Evolutionary conservation across 2,888 invertebrate species (phyloP), one percentile per base, ranked within the genome.

Genomic region (Harpagoxenus sublaevis): DNA sequence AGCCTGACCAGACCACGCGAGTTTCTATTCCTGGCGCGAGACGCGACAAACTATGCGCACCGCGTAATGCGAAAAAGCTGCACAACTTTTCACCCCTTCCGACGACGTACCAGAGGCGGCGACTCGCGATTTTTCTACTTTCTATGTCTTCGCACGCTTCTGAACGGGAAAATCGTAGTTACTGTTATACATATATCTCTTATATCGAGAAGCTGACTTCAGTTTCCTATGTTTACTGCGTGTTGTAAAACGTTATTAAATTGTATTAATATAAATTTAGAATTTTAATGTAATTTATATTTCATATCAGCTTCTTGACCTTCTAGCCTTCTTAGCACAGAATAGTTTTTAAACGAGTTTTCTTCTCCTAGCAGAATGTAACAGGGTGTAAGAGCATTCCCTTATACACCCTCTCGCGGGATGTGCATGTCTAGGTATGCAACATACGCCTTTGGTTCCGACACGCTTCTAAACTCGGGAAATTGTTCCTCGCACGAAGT

Each of bases 21-120:
- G 84, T 83, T 85, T 83, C 79, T 77, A 70, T 81, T 89, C 51
- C 65, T 63, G 77, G 70, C 65, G 45, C 23, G 55, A 78, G 66
- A 73, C 60, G n/a, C 63, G 71, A 83, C 74, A 62, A 75, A 63
- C 55, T 74, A 66, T 53, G 48, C 81, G 51, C 42, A 10, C n/a
- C 53, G 35, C 31, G 31, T 81, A 73, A 81, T 51, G 60, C 39
- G 48, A 81, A 79, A 79, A 81, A 81, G 28, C 35, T 45, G n/a
- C 48, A 12, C 60, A 74, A 60, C 74, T 81, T 81, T 48, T 81
- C 48, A 81, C 18, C 42, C 55, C 48, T 45, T 60, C 35, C 8
- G 45, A 35, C 45, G 62, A 23, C 15, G 0, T 15, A n/a, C 42
- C 45, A 42, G 23, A 55, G n/a, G 68, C 42, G 42, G 53, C 53